Conservation (phyloP, 1,140 invertebrate species). For the Thalassaphorura encarpata region DNA sequence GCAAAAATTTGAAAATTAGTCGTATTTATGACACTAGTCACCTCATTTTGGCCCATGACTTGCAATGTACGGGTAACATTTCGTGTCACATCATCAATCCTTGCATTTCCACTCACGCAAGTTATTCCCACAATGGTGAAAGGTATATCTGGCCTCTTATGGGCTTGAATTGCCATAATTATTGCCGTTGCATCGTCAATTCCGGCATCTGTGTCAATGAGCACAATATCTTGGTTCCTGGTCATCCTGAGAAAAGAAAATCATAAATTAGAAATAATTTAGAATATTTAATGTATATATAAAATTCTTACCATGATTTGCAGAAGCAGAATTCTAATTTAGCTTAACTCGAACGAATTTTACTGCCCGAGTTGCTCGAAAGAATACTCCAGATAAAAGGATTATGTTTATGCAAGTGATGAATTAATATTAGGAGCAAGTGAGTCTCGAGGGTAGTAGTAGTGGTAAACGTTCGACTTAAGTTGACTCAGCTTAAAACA, state of each 20-base stretch:
- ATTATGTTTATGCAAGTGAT: no score
- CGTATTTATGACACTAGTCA: no score
- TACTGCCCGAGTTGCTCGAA: no score
- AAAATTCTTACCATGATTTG: background rate
- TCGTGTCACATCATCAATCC: constrained; percentile 46
- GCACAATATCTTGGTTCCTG: constrained; percentile 35
- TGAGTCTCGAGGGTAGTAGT: no score
- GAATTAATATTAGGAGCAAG: no score
- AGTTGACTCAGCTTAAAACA: no score
- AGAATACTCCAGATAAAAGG: no score
- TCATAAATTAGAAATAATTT: background rate
- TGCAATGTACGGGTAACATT: constrained; percentile 52
- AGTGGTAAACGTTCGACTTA: no score
- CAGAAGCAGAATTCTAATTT: background rate
- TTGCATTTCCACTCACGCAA: constrained; percentile 53
- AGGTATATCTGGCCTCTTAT: constrained; percentile 29
- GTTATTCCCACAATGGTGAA: constrained; percentile 51
- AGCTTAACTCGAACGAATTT: background rate
- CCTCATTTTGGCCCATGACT: no score
- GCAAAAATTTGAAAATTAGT: no score
- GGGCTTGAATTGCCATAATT: constrained; percentile 46
- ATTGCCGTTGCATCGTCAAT: constrained; percentile 55
- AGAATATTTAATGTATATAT: background rate
- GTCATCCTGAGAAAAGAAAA: no score
- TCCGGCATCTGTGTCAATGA: constrained; percentile 54